A percentile compares a stretch with the other conserved stretches of the same genome.
These are phyloP conservation scores for Rutilus rutilus DNA, from an alignment of 2,113 vertebrate genomes.

Conservation along the genomic window DNA sequence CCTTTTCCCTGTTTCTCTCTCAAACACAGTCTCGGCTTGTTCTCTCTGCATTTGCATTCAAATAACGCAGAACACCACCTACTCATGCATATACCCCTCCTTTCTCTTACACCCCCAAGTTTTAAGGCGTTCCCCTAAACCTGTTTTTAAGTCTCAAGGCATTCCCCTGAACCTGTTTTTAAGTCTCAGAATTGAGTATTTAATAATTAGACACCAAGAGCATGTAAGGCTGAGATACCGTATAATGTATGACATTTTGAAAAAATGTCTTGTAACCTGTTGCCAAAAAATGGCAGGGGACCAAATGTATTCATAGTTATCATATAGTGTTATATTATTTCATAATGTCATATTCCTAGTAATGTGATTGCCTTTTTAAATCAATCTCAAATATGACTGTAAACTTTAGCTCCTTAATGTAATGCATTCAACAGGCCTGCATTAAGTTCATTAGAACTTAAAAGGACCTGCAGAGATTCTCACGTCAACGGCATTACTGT, in stretches of 20 bases:
- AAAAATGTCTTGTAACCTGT: not conserved
- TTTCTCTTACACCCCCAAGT: constrained; percentile 54
- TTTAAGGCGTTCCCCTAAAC: constrained; percentile 13
- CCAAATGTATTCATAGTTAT: not conserved
- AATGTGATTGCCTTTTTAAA: not conserved
- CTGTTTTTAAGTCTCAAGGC: not conserved
- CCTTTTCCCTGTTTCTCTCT: constrained; percentile 45
- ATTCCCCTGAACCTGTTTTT: too few species aligned
- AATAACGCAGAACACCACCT: constrained; percentile 74
- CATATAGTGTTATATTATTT: not conserved
- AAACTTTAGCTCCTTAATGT: not conserved
- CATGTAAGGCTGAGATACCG: not conserved
- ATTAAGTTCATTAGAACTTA: not conserved
- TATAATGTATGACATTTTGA: not conserved
- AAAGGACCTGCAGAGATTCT: not conserved
- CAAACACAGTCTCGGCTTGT: constrained; percentile 68
- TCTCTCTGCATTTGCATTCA: constrained; percentile 80
- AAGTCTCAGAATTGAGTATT: not conserved
- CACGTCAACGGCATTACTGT: not conserved
- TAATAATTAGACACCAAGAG: constrained; percentile 11
- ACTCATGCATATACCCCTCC: constrained; percentile 68
- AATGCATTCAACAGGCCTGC: constrained; percentile 5
- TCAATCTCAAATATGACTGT: not conserved
- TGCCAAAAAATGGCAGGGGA: not conserved
- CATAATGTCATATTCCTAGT: not conserved